phyloP scores from a whole-genome alignment of 2,113 vertebrate genomes.

The Athene noctua region DNA sequence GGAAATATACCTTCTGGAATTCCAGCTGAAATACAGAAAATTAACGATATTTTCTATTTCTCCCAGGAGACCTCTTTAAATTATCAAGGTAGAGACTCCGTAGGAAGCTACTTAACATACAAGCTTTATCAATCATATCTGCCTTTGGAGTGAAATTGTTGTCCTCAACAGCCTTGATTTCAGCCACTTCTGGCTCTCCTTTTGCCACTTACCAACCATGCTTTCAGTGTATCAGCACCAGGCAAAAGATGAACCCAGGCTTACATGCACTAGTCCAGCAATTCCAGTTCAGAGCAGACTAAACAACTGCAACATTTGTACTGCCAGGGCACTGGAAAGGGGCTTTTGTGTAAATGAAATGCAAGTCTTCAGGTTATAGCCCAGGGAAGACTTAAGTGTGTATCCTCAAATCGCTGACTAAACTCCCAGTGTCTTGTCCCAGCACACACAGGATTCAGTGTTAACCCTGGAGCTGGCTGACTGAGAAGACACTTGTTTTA shows the following conservation, averaged over 20 bases:
- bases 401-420: neutral
- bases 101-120: neutral
- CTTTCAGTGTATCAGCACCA: neutral
- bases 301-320: neutral
- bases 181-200: neutral
- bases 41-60: neutral
- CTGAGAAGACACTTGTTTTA: neutral
- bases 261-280: neutral
- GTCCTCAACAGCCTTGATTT: neutral
- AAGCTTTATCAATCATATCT: neutral
- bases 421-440: neutral
- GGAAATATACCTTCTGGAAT: neutral
- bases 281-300: neutral
- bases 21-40: neutral
- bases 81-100: neutral
- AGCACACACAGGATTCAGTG: neutral
- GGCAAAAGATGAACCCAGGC: neutral
- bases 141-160: neutral
- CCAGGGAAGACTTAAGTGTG: neutral
- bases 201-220: neutral
- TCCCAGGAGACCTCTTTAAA: neutral
- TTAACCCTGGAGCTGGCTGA: neutral
- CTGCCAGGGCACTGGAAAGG: neutral
- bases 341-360: neutral
- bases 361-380: neutral